A percentile compares a stretch with the other conserved stretches of the same genome.
Evolutionary conservation across 2,797 vertebrate species (phyloP).

Genomic region (Australoheros facetus): DNA sequence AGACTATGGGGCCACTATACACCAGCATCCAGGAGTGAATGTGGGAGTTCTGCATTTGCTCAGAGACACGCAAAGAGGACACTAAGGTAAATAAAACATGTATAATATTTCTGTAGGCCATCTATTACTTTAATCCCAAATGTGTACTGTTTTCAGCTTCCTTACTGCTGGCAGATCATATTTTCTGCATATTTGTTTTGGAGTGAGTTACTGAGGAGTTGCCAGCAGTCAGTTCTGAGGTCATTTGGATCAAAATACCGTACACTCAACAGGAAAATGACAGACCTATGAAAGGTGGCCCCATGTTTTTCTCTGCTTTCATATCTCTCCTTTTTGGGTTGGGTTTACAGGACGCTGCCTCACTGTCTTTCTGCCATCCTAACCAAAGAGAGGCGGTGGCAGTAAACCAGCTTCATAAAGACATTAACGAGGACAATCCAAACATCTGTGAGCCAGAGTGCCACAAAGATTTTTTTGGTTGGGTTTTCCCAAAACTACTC

Average conservation of each 20-base stretch:
- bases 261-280: neutral
- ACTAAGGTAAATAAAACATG: neutral
- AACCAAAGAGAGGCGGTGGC: slow-evolving; percentile 3
- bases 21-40: neutral
- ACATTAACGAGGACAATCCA: slow-evolving; percentile 47
- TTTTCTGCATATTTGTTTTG: slow-evolving; percentile 15
- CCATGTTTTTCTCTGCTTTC: neutral
- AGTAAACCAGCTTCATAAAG: slow-evolving; percentile 47
- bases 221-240: slow-evolving; percentile 2
- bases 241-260: slow-evolving; percentile 27
- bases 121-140: slow-evolving; percentile 6
- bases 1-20: too few relatives aligned
- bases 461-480: slow-evolving; percentile 8
- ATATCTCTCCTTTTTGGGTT: slow-evolving; percentile 1
- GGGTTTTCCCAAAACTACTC: slow-evolving; percentile 53
- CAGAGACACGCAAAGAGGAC: neutral
- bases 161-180: neutral
- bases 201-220: neutral
- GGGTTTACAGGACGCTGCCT: slow-evolving; percentile 30
- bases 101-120: neutral
- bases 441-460: slow-evolving; percentile 59
- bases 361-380: slow-evolving; percentile 16
- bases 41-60: neutral
- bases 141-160: neutral
- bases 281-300: slow-evolving; percentile 5